Conservation (phyloP, 2,888 invertebrate species). For the Geotrupes spiniger region DNA sequence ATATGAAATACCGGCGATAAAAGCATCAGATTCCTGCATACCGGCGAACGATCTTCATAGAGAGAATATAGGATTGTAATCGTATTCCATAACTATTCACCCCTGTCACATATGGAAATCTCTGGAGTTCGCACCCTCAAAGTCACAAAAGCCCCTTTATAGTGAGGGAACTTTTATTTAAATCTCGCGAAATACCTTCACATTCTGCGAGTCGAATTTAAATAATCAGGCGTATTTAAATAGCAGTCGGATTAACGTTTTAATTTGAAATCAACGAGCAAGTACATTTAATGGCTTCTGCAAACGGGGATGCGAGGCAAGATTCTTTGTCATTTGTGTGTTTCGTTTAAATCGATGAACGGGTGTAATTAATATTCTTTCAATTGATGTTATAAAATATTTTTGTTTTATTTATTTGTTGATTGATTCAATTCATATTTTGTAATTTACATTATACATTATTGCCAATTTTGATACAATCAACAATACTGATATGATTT, state of each 20-base stretch:
- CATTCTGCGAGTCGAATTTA: conserved; percentile 24
- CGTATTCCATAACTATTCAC: conserved; percentile 32
- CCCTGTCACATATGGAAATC: conserved; percentile 34
- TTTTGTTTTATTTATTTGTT: no score
- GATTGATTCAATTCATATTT: no score
- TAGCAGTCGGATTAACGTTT: conserved; percentile 20
- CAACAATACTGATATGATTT: no score
- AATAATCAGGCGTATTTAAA: conserved; percentile 23
- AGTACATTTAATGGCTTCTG: no score
- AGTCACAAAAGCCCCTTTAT: conserved; percentile 23
- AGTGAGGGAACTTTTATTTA: conserved; percentile 27
- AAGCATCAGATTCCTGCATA: conserved; percentile 12
- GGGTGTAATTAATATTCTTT: no score
- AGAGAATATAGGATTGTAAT: conserved; percentile 27
- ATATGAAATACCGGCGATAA: conserved; percentile 21
- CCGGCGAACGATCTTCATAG: conserved; percentile 17
- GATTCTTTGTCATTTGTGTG: no score
- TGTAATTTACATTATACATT: no score
- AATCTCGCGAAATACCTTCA: conserved; percentile 30
- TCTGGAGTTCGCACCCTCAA: conserved; percentile 28
- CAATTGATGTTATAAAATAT: no score
- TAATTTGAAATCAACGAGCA: background rate
- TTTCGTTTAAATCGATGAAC: no score
- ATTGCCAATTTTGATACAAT: no score
- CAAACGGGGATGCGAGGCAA: no score